phyloP scores from a whole-genome alignment of 2,113 vertebrate genomes.

The Lophochroa leadbeateri region DNA sequence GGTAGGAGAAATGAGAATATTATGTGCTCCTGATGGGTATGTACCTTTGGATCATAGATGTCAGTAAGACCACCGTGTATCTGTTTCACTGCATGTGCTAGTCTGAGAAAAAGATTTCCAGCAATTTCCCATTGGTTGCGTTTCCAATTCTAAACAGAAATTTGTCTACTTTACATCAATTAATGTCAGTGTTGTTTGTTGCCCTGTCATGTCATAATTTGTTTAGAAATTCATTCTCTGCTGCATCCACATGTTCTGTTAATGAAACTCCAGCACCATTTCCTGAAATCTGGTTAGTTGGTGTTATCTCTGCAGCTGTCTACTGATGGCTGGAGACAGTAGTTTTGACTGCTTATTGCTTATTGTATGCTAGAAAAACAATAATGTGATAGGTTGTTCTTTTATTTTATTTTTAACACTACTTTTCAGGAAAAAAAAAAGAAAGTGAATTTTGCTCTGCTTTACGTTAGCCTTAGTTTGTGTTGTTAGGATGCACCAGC shows the following conservation, averaged over 20 bases:
- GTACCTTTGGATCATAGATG: background rate
- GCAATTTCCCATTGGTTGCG: background rate
- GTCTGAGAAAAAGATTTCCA: background rate
- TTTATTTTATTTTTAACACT: rapidly evolving
- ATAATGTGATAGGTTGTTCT: rapidly evolving
- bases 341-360: background rate
- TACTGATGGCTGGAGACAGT: background rate
- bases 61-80: background rate
- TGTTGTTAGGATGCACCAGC: background rate
- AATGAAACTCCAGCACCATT: background rate
- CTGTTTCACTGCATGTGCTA: background rate
- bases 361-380: background rate
- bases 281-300: background rate
- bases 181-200: background rate
- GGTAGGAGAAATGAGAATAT: background rate
- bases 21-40: background rate
- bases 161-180: background rate
- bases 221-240: background rate
- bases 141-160: background rate
- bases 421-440: background rate
- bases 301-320: background rate
- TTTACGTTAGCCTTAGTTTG: rapidly evolving
- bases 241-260: background rate
- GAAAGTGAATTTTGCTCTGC: background rate
- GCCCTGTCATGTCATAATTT: background rate